Evolutionary conservation across 2,113 vertebrate genomes (phyloP).

Genomic region (Ibidorhyncha struthersii): DNA sequence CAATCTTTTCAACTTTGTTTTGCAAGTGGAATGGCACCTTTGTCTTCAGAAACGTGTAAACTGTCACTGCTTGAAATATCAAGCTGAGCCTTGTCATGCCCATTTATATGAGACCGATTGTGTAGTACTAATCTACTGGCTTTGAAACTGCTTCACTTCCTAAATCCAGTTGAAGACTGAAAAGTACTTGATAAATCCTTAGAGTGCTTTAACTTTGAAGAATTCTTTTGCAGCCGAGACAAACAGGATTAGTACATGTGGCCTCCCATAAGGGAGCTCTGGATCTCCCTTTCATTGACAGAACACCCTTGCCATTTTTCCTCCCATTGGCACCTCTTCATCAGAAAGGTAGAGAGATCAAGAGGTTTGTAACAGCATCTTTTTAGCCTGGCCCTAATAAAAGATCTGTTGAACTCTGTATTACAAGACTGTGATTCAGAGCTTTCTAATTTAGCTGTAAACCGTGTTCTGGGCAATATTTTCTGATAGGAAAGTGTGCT

Average conservation of each 20-base stretch:
- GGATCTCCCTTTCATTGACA: neutral
- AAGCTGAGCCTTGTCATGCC: conserved; percentile 12
- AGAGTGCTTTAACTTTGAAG: conserved; percentile 16
- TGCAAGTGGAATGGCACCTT: conserved; percentile 6
- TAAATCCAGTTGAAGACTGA: conserved; percentile 51
- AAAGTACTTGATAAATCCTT: conserved; percentile 37
- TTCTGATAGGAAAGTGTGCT: neutral
- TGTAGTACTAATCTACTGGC: conserved; percentile 40
- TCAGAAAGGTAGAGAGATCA: neutral
- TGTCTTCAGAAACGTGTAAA: conserved; percentile 31
- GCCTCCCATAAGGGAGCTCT: neutral
- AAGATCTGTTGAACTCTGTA: neutral
- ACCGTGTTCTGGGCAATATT: neutral
- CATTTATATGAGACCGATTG: neutral
- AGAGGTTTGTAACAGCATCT: neutral
- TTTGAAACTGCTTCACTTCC: conserved; percentile 28
- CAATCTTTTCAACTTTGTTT: conserved; percentile 6
- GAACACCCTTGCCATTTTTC: neutral
- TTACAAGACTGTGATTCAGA: neutral
- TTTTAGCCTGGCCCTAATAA: neutral
- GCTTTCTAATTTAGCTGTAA: neutral
- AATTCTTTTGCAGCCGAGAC: conserved; percentile 6
- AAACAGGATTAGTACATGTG: conserved; percentile 19
- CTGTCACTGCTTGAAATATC: conserved; percentile 32
- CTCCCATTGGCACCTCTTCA: neutral